phyloP scores from a whole-genome alignment of 2,888 invertebrate species.

The Volucella inflata region DNA sequence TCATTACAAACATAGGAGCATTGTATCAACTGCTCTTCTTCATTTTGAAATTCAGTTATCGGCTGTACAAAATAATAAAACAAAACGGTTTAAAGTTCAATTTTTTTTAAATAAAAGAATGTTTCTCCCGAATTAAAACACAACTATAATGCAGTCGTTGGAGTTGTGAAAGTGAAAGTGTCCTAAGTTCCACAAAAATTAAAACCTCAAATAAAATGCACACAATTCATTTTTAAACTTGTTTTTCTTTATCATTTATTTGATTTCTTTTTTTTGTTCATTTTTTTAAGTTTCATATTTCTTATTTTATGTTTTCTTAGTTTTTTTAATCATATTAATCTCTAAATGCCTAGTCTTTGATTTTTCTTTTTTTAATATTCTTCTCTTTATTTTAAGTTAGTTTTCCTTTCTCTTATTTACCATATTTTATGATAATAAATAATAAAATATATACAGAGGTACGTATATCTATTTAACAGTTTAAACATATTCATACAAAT shows the following conservation, averaged over 20 bases:
- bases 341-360: slow-evolving; percentile 67
- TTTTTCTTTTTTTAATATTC: slow-evolving; percentile 28
- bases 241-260: not conserved
- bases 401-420: slow-evolving; percentile 23
- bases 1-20: too few species aligned
- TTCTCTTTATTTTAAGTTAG: slow-evolving; percentile 12
- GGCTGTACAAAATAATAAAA: too few species aligned
- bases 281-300: slow-evolving; percentile 66
- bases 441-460: slow-evolving; percentile 62
- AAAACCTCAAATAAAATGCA: not conserved
- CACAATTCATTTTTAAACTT: not conserved
- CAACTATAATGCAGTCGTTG: too few species aligned
- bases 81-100: too few species aligned
- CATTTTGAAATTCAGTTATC: too few species aligned
- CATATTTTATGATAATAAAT: slow-evolving; percentile 63
- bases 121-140: too few species aligned
- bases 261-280: slow-evolving; percentile 51
- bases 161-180: too few species aligned
- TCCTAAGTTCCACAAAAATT: too few species aligned
- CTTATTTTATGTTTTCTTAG: slow-evolving; percentile 24
- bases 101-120: too few species aligned
- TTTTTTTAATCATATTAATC: slow-evolving; percentile 25
- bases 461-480: slow-evolving; percentile 63
- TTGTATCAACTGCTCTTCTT: too few species aligned
- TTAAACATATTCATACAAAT: slow-evolving; percentile 62